phyloP scores from a whole-genome alignment of 2,113 vertebrate species.

The Sciurus niger region DNA sequence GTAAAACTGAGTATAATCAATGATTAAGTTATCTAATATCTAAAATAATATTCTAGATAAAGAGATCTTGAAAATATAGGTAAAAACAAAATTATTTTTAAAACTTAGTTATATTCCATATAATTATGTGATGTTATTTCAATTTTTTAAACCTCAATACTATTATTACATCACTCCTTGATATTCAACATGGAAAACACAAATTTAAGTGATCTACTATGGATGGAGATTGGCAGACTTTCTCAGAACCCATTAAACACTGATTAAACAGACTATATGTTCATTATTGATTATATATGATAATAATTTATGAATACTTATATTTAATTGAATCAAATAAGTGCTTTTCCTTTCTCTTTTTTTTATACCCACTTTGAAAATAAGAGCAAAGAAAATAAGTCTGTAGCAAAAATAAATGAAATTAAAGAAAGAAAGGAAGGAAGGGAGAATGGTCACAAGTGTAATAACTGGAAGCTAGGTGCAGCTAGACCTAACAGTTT shows the following conservation, averaged over 20 bases:
- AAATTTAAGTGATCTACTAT: not conserved
- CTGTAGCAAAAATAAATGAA: not conserved
- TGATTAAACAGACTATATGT: not conserved
- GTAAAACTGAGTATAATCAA: not conserved
- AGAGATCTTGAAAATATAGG: not conserved
- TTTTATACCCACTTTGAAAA: not conserved
- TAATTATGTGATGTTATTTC: not conserved
- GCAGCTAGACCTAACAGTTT: not conserved
- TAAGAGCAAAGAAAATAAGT: not conserved
- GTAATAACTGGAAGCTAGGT: not conserved
- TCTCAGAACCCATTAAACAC: not conserved
- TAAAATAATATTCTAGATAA: not conserved
- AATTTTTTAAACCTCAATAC: not conserved
- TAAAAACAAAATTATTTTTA: not conserved
- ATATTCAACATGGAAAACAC: not conserved
- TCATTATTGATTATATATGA: not conserved
- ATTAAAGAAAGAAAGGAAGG: no score
- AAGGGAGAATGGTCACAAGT: not conserved
- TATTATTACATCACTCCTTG: not conserved
- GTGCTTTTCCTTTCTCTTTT: not conserved
- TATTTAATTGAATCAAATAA: not conserved
- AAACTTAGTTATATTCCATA: not conserved
- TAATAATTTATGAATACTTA: not conserved
- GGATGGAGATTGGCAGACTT: not conserved
- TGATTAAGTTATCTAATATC: not conserved